Evolutionary conservation across 37 sponge, comb jelly and placozoan genomes (phyloP).

Genomic region (Mnemiopsis leidyi): DNA sequence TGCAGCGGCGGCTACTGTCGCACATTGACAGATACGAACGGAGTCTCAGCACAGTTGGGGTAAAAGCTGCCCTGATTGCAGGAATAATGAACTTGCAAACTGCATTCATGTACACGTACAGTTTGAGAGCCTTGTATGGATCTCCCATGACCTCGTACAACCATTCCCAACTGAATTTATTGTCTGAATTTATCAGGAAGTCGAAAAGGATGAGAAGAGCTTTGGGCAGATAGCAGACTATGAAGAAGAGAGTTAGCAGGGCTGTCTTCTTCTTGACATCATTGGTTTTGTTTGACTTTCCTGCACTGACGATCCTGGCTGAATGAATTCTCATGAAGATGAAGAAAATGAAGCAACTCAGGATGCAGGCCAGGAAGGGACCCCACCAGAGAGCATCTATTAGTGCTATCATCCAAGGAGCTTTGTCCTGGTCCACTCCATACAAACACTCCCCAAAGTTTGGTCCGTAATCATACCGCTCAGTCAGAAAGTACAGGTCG

Average conservation of each 20-base stretch:
- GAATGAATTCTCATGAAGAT: conserved; percentile 7
- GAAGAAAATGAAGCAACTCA: conserved; percentile 2
- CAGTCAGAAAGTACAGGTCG: neutral
- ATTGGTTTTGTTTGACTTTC: neutral
- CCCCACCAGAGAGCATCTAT: conserved; percentile 46
- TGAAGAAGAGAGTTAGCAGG: conserved; percentile 43
- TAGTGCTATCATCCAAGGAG: neutral
- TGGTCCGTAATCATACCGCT: neutral
- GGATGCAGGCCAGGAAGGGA: conserved; percentile 6
- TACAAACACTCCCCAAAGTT: conserved; percentile 42
- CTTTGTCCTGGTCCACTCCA: neutral
- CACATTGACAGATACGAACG: neutral
- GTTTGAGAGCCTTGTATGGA: neutral
- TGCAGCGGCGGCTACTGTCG: neutral
- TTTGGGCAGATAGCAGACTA: neutral
- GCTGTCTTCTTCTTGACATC: conserved; percentile 17
- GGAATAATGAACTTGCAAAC: neutral
- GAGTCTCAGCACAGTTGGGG: neutral
- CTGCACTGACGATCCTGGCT: neutral
- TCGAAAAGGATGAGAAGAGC: neutral
- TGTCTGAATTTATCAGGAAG: neutral
- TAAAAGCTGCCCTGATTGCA: neutral
- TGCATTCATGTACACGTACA: neutral
- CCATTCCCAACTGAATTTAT: neutral
- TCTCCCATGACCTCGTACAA: neutral